phyloP scores from a whole-genome alignment of 2,797 vertebrate species.

The Argentina silus region DNA sequence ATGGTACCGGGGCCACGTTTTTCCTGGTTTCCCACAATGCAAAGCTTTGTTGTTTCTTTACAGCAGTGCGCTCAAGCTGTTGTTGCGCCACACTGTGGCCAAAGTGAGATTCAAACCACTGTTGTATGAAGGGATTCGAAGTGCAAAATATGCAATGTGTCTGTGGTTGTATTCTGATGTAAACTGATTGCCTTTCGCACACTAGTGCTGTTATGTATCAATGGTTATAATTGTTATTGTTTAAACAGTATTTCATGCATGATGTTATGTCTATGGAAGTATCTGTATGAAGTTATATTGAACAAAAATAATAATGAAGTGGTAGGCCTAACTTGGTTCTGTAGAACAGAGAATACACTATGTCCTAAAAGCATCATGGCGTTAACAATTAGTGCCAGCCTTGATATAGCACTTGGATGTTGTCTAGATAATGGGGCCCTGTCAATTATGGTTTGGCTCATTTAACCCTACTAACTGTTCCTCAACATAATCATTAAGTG shows the following conservation, averaged over 20 bases:
- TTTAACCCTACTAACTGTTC: background rate
- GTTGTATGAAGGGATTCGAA: background rate
- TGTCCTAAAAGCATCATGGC: too few relatives aligned
- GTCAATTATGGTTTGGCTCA: too few relatives aligned
- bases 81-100: slow-evolving; percentile 55
- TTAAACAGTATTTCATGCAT: too few relatives aligned
- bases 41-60: slow-evolving; percentile 8
- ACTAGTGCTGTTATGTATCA: background rate
- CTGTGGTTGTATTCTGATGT: too few relatives aligned
- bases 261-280: background rate
- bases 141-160: background rate
- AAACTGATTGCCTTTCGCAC: too few relatives aligned
- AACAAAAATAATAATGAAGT: background rate
- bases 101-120: background rate
- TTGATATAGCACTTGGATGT: background rate
- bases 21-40: background rate
- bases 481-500: background rate
- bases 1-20: background rate
- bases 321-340: background rate
- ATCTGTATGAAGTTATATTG: background rate
- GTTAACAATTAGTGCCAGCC: background rate
- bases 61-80: background rate
- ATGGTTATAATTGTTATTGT: background rate
- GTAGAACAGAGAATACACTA: too few relatives aligned
- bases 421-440: background rate